Conservation (phyloP, 2,113 vertebrate species). For the Neotragus moschatus region DNA sequence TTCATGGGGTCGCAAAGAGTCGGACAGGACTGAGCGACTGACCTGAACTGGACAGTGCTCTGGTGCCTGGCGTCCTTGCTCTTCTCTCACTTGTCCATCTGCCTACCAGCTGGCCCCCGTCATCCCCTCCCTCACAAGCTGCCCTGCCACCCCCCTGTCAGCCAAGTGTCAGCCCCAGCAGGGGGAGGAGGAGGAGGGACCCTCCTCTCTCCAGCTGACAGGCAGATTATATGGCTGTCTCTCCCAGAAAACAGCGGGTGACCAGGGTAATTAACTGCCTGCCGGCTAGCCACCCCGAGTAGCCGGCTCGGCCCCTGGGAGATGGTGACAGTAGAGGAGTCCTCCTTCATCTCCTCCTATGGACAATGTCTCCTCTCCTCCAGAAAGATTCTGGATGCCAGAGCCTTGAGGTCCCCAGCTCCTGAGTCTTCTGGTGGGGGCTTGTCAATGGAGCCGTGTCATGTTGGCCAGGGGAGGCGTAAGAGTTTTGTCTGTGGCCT, state of each 20-base stretch:
- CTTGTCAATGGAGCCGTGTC: not conserved
- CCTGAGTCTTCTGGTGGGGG: not conserved
- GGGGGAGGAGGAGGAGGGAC: no score
- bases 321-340: not conserved
- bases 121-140: not conserved
- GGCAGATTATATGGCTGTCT: slow-evolving; percentile 42
- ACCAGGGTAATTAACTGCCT: slow-evolving; percentile 21
- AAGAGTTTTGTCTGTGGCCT: not conserved
- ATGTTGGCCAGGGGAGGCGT: no score
- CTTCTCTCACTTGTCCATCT: not conserved
- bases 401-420: not conserved
- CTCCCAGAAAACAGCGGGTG: not conserved
- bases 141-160: not conserved
- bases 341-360: not conserved
- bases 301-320: not conserved
- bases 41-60: no score
- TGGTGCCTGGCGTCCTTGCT: not conserved
- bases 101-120: not conserved
- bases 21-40: no score
- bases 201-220: not conserved
- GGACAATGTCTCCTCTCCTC: not conserved
- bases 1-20: no score
- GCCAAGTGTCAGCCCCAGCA: not conserved
- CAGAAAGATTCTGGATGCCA: not conserved
- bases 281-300: not conserved